phyloP scores from a whole-genome alignment of 2,888 invertebrate species.

The Choristoneura rosaceana region DNA sequence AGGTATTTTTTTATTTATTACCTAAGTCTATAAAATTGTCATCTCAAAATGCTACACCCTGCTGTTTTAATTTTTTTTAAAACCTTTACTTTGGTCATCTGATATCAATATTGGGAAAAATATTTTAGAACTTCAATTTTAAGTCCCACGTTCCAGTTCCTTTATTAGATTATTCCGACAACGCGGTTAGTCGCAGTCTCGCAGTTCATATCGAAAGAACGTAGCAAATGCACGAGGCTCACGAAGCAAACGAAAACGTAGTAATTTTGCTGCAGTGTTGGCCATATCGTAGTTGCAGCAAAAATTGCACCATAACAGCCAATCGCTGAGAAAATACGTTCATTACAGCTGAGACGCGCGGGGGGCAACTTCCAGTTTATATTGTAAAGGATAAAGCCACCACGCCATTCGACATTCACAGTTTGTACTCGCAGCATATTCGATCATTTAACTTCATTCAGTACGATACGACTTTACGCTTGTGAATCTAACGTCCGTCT shows the following conservation, averaged over 20 bases:
- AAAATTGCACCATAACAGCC: slow-evolving; percentile 52
- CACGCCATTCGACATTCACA: slow-evolving; percentile 64
- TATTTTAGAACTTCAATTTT: too few species aligned
- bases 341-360: slow-evolving; percentile 52
- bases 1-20: too few species aligned
- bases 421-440: slow-evolving; percentile 57
- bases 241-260: neutral
- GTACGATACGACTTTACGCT: slow-evolving; percentile 13
- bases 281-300: slow-evolving; percentile 41
- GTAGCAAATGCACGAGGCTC: neutral
- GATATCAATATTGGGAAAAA: too few species aligned
- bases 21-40: too few species aligned
- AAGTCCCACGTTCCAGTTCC: too few species aligned
- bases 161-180: too few species aligned
- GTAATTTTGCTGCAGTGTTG: neutral
- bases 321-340: slow-evolving; percentile 43
- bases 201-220: neutral
- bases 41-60: too few species aligned
- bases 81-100: too few species aligned
- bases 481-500: neutral
- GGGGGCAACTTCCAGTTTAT: slow-evolving; percentile 68
- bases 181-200: neutral
- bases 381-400: slow-evolving; percentile 60
- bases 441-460: slow-evolving; percentile 38
- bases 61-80: too few species aligned